phyloP scores from a whole-genome alignment of 2,113 vertebrate species.

The Ivindomyrus marchei region DNA sequence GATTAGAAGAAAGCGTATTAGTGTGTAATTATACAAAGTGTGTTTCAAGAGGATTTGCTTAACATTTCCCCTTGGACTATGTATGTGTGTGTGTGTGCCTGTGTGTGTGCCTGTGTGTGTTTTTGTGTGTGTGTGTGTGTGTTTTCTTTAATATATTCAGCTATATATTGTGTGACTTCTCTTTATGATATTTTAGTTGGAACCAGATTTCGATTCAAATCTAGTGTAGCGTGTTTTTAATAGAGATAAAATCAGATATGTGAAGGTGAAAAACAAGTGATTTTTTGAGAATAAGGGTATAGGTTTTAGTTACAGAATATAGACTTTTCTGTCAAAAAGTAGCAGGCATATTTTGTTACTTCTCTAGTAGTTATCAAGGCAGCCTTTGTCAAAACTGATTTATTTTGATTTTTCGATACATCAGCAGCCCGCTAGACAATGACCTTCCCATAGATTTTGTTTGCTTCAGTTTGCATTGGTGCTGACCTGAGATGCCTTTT shows the following conservation, averaged over 20 bases:
- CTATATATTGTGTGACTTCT: neutral
- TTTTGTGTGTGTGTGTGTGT: neutral
- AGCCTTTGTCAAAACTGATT: slow-evolving; percentile 14
- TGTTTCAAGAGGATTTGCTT: slow-evolving; percentile 29
- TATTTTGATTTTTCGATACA: slow-evolving; percentile 23
- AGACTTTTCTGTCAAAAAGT: neutral
- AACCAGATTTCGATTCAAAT: neutral
- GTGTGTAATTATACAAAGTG: slow-evolving; percentile 32
- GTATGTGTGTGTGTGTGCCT: neutral
- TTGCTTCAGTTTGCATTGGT: slow-evolving; percentile 39
- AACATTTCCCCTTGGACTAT: slow-evolving; percentile 31
- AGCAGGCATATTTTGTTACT: neutral
- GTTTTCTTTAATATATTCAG: neutral
- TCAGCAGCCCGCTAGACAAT: neutral
- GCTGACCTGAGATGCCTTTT: neutral
- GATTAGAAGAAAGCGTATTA: slow-evolving; percentile 48
- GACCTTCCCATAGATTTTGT: slow-evolving; percentile 35
- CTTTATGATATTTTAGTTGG: neutral
- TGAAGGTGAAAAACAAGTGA: neutral
- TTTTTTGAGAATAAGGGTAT: neutral
- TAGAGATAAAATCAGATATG: neutral
- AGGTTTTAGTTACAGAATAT: neutral
- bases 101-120: neutral
- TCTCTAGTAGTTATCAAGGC: neutral
- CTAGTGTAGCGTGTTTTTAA: neutral